These are phyloP conservation scores for Troides helena DNA, from an alignment of 2,888 invertebrate genomes.

Conservation along the genomic window DNA sequence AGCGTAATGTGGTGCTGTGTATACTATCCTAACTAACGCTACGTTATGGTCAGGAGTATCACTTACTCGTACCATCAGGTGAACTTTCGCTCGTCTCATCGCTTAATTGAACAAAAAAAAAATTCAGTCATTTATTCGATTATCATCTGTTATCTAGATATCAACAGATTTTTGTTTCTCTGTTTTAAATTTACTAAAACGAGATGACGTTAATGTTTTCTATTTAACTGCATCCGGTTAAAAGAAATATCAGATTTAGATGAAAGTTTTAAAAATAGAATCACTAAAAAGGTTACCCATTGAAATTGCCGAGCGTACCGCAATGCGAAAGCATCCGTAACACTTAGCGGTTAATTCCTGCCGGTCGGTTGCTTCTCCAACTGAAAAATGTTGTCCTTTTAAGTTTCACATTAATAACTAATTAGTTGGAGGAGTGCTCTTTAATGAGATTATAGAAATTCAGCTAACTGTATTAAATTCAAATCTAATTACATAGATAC, in stretches of 20 bases:
- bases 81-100: too few species aligned
- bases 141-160: too few species aligned
- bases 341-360: slow-evolving; percentile 14
- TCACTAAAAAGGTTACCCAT: neutral
- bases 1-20: too few species aligned
- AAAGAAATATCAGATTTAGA: neutral
- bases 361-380: neutral
- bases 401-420: neutral
- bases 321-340: slow-evolving; percentile 25
- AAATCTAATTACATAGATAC: too few species aligned
- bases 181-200: neutral
- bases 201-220: neutral
- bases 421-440: neutral
- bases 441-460: neutral
- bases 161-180: too few species aligned
- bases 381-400: slow-evolving; percentile 10
- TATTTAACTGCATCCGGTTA: neutral
- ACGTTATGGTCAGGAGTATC: too few species aligned
- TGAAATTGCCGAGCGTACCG: slow-evolving; percentile 3
- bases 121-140: too few species aligned
- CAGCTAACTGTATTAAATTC: too few species aligned
- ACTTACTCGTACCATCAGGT: too few species aligned
- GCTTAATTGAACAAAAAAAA: too few species aligned
- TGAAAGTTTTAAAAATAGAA: neutral
- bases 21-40: too few species aligned